These are phyloP conservation scores for Dolichotis patagonum DNA, from an alignment of 2,113 vertebrate genomes.

Conservation along the genomic window DNA sequence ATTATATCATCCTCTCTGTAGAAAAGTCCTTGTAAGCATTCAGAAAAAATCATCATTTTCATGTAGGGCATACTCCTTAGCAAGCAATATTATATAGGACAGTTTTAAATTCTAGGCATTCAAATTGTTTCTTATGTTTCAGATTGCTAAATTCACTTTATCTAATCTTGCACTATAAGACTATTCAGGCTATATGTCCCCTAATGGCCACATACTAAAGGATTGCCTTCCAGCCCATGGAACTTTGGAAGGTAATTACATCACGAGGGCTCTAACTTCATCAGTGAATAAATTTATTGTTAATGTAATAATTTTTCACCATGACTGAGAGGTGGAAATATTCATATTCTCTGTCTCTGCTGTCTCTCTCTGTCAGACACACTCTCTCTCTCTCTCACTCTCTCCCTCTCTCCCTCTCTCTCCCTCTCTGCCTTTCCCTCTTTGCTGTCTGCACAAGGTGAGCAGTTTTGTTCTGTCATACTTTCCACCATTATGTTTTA, in stretches of 20 bases:
- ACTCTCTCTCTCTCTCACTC: background rate
- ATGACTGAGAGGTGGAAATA: background rate
- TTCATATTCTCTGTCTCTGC: background rate
- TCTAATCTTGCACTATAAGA: background rate
- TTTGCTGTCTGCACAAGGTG: background rate
- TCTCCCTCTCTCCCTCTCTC: background rate
- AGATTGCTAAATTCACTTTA: background rate
- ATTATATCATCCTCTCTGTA: background rate
- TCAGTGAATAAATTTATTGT: background rate
- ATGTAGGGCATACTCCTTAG: background rate
- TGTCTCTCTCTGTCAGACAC: background rate
- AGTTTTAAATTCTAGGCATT: background rate
- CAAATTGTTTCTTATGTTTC: slow-evolving; percentile 8
- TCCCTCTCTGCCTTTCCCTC: background rate
- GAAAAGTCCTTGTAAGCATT: background rate
- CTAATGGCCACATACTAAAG: background rate
- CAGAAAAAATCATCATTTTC: background rate
- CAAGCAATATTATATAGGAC: background rate
- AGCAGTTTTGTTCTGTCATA: too few species aligned
- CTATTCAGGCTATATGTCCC: background rate
- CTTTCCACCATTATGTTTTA: background rate
- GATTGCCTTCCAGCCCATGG: background rate
- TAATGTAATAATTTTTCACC: background rate
- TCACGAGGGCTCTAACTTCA: background rate
- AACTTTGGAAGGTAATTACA: background rate